Evolutionary conservation across 2,113 vertebrate genomes (phyloP).

Genomic region (Crypturellus undulatus): DNA sequence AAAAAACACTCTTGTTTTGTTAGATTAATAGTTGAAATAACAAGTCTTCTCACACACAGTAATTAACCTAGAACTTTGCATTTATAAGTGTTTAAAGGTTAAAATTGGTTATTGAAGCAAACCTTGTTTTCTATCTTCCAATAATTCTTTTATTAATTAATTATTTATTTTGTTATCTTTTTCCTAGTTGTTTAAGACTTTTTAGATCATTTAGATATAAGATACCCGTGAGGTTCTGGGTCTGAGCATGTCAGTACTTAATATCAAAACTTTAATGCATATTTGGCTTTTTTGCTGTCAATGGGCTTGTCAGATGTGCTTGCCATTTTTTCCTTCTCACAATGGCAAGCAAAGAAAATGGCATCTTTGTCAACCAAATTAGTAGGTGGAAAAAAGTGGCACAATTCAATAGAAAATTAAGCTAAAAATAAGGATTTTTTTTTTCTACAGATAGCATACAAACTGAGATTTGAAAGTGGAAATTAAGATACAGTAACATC

Average conservation of each 20-base stretch:
- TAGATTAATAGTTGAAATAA: neutral
- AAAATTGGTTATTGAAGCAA: neutral
- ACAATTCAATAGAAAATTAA: neutral
- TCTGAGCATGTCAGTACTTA: neutral
- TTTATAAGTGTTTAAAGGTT: neutral
- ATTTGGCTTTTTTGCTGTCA: neutral
- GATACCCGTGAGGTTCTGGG: neutral
- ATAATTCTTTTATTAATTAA: neutral
- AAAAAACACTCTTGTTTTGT: neutral
- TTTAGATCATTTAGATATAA: neutral
- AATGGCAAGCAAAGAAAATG: neutral
- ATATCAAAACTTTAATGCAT: neutral
- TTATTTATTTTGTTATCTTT: neutral
- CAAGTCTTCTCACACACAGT: neutral
- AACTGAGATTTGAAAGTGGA: neutral
- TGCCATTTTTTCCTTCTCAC: neutral
- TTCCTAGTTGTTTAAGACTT: neutral
- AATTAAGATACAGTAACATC: neutral
- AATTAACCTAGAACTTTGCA: neutral
- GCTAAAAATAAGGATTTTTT: rapidly evolving
- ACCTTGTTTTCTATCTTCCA: neutral
- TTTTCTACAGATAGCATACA: neutral
- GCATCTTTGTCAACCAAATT: neutral
- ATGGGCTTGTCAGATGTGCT: neutral
- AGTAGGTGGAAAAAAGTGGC: neutral